Evolutionary conservation across 1,140 invertebrate species (phyloP).

Genomic region (Bicyclus anynana): DNA sequence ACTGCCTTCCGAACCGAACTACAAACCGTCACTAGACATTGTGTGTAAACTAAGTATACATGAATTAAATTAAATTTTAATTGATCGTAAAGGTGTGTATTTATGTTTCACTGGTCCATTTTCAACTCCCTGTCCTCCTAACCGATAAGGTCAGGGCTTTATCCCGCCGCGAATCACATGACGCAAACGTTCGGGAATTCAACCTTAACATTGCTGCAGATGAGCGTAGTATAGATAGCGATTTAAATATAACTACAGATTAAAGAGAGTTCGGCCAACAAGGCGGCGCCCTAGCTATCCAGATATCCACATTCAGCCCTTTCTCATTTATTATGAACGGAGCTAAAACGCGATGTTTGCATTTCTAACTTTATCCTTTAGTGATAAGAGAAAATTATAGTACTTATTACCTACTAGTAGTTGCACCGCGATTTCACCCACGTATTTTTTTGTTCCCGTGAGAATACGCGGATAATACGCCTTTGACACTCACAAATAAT

Average conservation of each 20-base stretch:
- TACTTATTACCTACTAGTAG: no score
- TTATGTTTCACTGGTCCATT: background rate
- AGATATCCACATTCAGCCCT: constrained; percentile 13
- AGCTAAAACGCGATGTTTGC: no score
- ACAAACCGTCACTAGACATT: no score
- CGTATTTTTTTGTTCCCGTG: no score
- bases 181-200: constrained; percentile 56
- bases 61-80: no score
- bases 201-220: constrained; percentile 66
- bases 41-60: no score
- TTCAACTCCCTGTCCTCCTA: background rate
- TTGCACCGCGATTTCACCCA: no score
- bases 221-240: constrained; percentile 43
- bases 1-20: no score
- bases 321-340: background rate
- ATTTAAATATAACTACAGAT: constrained; percentile 64
- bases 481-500: no score
- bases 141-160: constrained; percentile 16
- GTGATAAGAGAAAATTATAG: no score
- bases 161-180: constrained; percentile 27
- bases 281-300: constrained; percentile 2
- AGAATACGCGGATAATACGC: no score
- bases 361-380: no score
- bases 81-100: background rate
- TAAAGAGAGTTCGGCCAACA: constrained; percentile 27